Evolutionary conservation across 1,140 invertebrate genomes (phyloP).

Genomic region (Tetragonula clypearis): DNA sequence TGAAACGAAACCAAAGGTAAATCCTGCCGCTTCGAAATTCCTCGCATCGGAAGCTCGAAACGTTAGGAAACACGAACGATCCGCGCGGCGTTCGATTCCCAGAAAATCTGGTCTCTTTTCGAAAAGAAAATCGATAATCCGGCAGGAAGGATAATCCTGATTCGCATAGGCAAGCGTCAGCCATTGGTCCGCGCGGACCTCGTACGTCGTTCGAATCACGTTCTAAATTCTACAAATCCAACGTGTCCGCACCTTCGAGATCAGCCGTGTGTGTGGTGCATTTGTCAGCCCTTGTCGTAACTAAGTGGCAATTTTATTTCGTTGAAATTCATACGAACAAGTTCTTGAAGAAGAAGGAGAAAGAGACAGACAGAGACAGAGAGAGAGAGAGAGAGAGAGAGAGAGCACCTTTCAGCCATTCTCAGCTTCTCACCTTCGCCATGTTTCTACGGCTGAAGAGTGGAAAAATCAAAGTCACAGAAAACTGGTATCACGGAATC

Average conservation of each 20-base stretch:
- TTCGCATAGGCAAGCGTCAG: conserved; percentile 42
- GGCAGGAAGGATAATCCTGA: conserved; percentile 64
- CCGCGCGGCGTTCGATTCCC: conserved; percentile 1
- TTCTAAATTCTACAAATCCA: neutral
- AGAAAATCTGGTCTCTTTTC: conserved; percentile 17
- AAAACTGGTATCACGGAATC: conserved; percentile 3
- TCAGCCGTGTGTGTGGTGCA: neutral
- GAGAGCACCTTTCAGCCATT: neutral
- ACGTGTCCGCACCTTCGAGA: neutral
- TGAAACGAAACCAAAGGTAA: neutral
- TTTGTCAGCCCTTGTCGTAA: neutral
- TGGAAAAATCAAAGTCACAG: neutral
- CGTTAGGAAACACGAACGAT: conserved; percentile 2
- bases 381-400: neutral
- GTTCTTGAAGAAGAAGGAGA: neutral
- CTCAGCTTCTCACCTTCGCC: neutral
- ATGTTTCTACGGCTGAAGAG: too few relatives aligned
- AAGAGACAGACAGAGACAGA: neutral
- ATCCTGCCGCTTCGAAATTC: neutral
- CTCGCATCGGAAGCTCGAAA: neutral
- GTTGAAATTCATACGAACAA: conserved; percentile 4
- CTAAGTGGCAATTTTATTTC: neutral
- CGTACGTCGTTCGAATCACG: neutral
- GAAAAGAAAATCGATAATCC: conserved; percentile 48
- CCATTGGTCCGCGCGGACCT: conserved; percentile 21